Conservation (phyloP, 2,888 invertebrate genomes). For the Eupeodes latifasciatus region DNA sequence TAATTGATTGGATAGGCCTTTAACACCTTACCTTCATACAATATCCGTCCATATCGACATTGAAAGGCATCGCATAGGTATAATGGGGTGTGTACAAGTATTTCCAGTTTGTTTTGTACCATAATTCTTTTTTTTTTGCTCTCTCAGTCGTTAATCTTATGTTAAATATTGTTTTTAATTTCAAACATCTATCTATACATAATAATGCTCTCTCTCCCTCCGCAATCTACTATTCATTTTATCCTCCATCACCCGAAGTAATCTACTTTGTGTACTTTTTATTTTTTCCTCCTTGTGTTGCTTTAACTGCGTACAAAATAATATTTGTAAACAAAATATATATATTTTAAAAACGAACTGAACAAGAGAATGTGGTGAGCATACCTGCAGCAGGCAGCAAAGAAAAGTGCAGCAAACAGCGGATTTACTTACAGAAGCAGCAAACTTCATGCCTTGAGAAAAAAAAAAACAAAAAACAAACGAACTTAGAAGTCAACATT, state of each 20-base stretch:
- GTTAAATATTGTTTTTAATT: constrained; percentile 15
- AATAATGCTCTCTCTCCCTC: no score
- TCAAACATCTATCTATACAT: neutral
- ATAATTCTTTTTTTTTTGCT: no score
- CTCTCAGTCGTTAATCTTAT: neutral
- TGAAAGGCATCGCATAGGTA: no score
- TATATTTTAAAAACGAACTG: constrained; percentile 45
- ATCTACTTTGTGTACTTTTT: neutral
- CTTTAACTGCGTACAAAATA: constrained; percentile 66
- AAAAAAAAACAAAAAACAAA: constrained; percentile 26
- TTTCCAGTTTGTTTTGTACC: no score
- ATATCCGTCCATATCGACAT: no score
- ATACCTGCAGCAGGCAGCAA: constrained; percentile 58
- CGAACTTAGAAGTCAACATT: constrained; percentile 51
- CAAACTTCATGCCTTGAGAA: constrained; percentile 33
- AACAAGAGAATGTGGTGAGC: constrained; percentile 29
- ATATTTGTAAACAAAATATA: constrained; percentile 72
- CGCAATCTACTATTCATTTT: neutral
- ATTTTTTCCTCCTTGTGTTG: neutral
- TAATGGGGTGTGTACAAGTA: no score
- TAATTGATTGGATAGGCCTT: no score
- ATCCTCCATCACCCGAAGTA: neutral
- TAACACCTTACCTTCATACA: no score
- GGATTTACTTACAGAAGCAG: constrained; percentile 54
- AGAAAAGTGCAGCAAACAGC: constrained; percentile 56